Base-by-base conservation (phyloP, 2,888 invertebrate species). In the Hylaea fasciaria region DNA sequence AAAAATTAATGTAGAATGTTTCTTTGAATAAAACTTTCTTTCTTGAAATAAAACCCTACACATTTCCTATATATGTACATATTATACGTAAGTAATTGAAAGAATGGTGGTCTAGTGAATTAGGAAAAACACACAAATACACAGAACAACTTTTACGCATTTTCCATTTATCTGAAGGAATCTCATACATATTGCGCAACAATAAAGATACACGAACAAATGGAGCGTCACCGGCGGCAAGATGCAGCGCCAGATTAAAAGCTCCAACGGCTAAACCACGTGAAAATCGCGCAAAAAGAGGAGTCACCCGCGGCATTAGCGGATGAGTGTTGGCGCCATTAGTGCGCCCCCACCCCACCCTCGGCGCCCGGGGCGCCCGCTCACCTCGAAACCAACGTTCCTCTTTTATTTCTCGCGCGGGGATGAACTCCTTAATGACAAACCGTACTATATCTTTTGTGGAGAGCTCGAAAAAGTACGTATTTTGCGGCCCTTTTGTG, bases 391-490 rank as follows among this genome's bases (percentile, higher is more conserved):
- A 83, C 80, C 86, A 74, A 78, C 85, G 85, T 86, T 86, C 89
- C 91, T 91, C 91, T 92, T 92, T 92, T 91, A 91, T 91, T 92
- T 91, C 91, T 89, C 89, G 91, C 89, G 89, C 89, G 89, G 91
- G 90, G 91, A 91, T 92, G 91, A 92, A 92, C 91, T 92, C 91
- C 91, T 92, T 92, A 91, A 92, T 91, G 91, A 91, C 91, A 92
- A 91, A 92, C 91, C 91, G 90, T 91, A 91, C 91, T 92, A 91
- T 92, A 91, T 92, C 91, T 92, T 91, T 91, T 92, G 91, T 91
- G 89, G 88, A 91, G 88, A 89, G 88, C 89, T 88, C 88, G 89
- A 87, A 87, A 89, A 89, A 92, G 91, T 91, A 91, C 91, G 91
- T 91, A 91, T 91, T 91, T 86, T 91, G 91, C 89, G 90, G 91